Conservation (phyloP, 2,113 vertebrate species). For the Grammomys dolichurus region DNA sequence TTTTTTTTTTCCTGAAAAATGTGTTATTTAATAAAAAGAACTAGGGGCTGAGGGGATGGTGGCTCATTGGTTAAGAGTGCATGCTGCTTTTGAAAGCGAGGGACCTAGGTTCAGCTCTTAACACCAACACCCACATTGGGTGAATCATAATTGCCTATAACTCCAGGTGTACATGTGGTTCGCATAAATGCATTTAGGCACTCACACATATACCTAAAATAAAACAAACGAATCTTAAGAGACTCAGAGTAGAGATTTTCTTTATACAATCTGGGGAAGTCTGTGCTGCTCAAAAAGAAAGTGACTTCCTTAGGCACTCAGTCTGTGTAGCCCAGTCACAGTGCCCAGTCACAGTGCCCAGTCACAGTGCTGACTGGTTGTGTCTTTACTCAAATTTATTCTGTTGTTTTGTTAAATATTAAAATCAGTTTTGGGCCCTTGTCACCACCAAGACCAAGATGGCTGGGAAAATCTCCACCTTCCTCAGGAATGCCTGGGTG, state of each 20-base stretch:
- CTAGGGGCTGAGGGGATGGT: background rate
- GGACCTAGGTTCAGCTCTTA: background rate
- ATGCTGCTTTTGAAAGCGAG: background rate
- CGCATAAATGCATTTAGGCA: background rate
- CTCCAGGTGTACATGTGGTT: background rate
- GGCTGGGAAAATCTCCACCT: too few relatives aligned
- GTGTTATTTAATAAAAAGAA: slow-evolving; percentile 64
- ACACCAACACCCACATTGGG: background rate
- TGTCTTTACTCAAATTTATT: slow-evolving; percentile 25
- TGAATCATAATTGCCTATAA: background rate
- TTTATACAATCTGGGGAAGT: slow-evolving; percentile 53
- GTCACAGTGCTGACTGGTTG: background rate
- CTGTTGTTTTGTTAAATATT: slow-evolving; percentile 6
- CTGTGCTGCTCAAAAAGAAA: slow-evolving; percentile 26
- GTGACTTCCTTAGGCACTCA: slow-evolving; percentile 50
- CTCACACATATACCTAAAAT: background rate
- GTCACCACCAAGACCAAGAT: too few relatives aligned
- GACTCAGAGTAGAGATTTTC: slow-evolving; percentile 41
- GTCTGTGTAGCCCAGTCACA: background rate
- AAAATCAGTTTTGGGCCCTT: background rate
- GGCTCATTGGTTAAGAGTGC: background rate
- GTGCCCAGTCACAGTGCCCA: too few relatives aligned
- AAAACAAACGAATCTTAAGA: background rate
- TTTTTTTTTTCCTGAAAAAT: slow-evolving; percentile 42
- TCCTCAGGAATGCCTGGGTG: too few relatives aligned